phyloP scores from a whole-genome alignment of 2,797 vertebrate species.

The Danio choprae region DNA sequence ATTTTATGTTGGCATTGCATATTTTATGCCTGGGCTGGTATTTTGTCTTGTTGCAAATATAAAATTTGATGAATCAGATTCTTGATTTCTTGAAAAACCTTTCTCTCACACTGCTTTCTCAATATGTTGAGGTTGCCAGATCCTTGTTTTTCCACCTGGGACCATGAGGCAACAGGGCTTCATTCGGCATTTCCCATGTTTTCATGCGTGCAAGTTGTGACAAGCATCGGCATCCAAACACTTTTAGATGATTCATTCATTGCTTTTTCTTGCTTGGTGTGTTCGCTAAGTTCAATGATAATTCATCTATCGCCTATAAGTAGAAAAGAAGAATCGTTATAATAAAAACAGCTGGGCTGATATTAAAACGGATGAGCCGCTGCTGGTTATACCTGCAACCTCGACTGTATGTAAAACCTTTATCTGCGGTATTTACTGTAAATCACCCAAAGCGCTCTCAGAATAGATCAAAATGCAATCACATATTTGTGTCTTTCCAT shows the following conservation, averaged over 20 bases:
- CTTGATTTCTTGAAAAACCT: constrained; percentile 13
- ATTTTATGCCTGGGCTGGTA: too few relatives aligned
- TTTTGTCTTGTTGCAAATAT: background rate
- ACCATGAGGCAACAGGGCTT: constrained; percentile 45
- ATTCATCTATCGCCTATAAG: constrained; percentile 42
- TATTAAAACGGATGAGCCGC: constrained; percentile 39
- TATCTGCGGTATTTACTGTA: constrained; percentile 48
- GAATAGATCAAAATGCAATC: constrained; percentile 56
- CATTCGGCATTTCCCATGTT: constrained; percentile 38
- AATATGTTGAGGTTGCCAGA: constrained; percentile 46
- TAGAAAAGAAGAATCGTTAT: constrained; percentile 46
- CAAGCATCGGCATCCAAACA: constrained; percentile 47
- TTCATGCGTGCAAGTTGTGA: constrained; percentile 56
- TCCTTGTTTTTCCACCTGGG: constrained; percentile 47
- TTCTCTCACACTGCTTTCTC: constrained; percentile 25
- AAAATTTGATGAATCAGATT: constrained; percentile 4
- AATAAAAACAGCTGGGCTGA: constrained; percentile 46
- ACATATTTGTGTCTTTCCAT: constrained; percentile 59
- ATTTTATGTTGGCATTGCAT: too few relatives aligned
- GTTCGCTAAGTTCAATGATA: constrained; percentile 50
- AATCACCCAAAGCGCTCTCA: constrained; percentile 50
- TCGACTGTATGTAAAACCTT: constrained; percentile 38
- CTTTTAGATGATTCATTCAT: constrained; percentile 62
- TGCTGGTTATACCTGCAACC: constrained; percentile 46
- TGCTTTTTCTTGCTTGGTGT: constrained; percentile 50